Evolutionary conservation across 1,140 invertebrate genomes (phyloP), one percentile per base, ranked within the genome.

Genomic region (Cotesia vestalis): DNA sequence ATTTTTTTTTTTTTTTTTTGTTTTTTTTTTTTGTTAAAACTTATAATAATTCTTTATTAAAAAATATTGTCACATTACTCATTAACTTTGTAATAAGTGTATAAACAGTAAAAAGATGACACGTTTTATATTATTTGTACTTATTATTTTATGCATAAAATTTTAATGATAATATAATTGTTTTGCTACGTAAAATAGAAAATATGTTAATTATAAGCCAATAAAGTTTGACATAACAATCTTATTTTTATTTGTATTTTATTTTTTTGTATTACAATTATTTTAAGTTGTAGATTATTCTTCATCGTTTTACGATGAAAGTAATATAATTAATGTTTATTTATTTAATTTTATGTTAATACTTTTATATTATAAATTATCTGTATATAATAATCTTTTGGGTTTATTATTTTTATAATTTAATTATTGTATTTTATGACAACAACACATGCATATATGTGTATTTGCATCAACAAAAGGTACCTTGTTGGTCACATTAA

Each of bases 191-290:
- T 27, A 60, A 63, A 51, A 71, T 61, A 71, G 36, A 63, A 62
- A 66, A 69, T 73, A 75, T 75, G 69, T 73, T 75, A 80, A 77
- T 79, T 81, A 72, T 74, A 61, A 79, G 73, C 80, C 79, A 82
- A 79, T 77, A 78, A 81, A 80, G 73, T 72, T 80, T 75, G 71
- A 77, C 74, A 57, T 76, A 55, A 72, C 64, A 66, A 69, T 70
- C 62, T 17, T 71, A 66, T 75, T 57, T 69, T 62, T 66, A 69
- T 74, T 52, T 60, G 38, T 72, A 69, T 52, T 40, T 68, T 59
- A 70, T 67, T 62, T 55, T 55, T 71, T 73, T 75, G 36, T 51
- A 6, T 52, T 59, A 38, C 40, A 52, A 14, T 60, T 61, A 20
- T 35, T 12, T 61, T 67, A 51, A 46, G 3, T 46, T 35, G 12